A percentile compares a stretch with the other conserved stretches of the same genome.
phyloP scores from a whole-genome alignment of 2,113 vertebrate species.

The Tyto alba region DNA sequence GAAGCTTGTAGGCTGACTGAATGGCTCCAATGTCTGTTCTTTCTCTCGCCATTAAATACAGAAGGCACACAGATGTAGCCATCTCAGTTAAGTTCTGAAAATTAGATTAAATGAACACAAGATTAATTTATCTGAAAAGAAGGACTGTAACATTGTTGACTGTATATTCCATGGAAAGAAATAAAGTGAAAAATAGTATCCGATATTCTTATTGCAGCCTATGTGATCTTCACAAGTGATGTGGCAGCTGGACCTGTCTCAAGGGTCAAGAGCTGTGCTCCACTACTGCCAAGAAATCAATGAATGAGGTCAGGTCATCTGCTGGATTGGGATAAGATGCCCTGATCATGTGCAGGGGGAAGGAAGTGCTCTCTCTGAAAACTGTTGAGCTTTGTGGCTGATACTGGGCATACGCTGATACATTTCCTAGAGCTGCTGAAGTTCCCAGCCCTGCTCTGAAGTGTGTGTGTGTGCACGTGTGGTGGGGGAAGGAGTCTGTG shows the following conservation, averaged over 20 bases:
- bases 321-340: neutral
- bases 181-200: neutral
- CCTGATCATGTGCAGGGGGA: neutral
- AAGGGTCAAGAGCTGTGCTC: neutral
- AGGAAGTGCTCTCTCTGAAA: neutral
- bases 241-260: neutral
- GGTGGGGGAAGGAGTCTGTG: neutral
- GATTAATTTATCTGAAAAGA: neutral
- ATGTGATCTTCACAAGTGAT: neutral
- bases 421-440: neutral
- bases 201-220: neutral
- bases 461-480: fast-evolving
- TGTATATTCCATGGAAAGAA: neutral
- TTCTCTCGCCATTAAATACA: neutral
- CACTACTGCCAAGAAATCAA: neutral
- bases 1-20: neutral
- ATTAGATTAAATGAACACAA: neutral
- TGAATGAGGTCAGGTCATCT: neutral
- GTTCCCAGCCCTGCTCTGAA: no score
- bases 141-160: neutral
- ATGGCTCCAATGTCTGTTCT: neutral
- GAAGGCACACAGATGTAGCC: neutral
- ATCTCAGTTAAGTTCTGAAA: neutral
- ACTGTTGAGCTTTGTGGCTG: neutral
- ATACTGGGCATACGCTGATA: neutral